Evolutionary conservation across 1,140 invertebrate genomes (phyloP), one percentile per base, ranked within the genome.

Genomic region (Plutomurus gul): DNA sequence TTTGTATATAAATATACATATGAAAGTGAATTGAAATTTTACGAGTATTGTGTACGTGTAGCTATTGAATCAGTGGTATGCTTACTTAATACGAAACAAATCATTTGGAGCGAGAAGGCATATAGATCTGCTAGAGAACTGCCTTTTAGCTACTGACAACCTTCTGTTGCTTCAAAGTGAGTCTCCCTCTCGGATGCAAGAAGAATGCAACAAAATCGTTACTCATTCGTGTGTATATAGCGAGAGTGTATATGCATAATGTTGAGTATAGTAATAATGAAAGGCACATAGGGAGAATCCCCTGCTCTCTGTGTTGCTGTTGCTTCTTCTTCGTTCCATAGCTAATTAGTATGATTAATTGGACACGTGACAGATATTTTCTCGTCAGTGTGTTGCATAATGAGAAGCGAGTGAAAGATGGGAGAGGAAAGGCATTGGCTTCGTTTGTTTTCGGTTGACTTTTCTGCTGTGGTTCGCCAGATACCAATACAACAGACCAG

Each of bases 291-390:
- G 72, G 27, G 72, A 46, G 25, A 47, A 2, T n/a, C 22, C 22
- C 22, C 73, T 22, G 10, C 18, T 51, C 46, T 47, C 6, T 37
- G n/a, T 20, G n/a, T n/a, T 65, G 5, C 18, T 51, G 6, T 30
- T 65, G 16, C 51, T 56, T 22, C n/a, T 56, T 22, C 51, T 56
- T 27, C n/a, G 22, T 30, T 65, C 56, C 30, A n/a, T 37, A 78
- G 65, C 79, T 81, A 81, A 81, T 81, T 81, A 81, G 79, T 56
- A 76, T 81, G 79, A 81, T 81, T 81, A 81, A 81, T 81, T 77
- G 75, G 79, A 81, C 75, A 76, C 78, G 78, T 75, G 78, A 79
- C 73, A 75, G 78, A 79, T 79, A 75, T 79, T 75, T 78, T 60
- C 77, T 75, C 37, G 77, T 51, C 71, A 74, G n/a, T n/a, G 77